phyloP scores from a whole-genome alignment of 2,888 invertebrate species.

The Dicyrtoma fusca region DNA sequence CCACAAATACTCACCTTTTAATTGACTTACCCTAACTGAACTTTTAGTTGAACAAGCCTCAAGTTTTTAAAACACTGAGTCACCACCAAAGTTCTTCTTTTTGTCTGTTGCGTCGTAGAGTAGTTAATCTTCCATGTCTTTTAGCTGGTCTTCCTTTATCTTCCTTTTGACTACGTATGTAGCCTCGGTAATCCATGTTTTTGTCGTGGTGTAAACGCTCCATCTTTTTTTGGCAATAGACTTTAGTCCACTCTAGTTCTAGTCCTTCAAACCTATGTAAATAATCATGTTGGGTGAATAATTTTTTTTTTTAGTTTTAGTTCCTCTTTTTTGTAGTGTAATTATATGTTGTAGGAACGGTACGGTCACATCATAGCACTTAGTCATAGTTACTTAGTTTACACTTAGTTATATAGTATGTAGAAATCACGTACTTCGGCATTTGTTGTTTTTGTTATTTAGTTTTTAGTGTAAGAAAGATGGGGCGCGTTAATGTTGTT shows the following conservation, averaged over 20 bases:
- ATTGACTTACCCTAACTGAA: neutral
- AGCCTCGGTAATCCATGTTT: neutral
- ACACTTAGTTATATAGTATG: too few species aligned
- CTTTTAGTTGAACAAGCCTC: neutral
- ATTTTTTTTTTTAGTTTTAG: too few species aligned
- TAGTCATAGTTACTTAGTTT: too few species aligned
- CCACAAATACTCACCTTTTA: neutral
- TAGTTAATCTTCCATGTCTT: neutral
- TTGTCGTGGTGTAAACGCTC: neutral
- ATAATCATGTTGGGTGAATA: too few species aligned
- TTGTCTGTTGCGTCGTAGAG: constrained; percentile 7
- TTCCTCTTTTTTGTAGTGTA: too few species aligned
- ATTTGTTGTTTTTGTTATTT: too few species aligned
- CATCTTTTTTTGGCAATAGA: neutral
- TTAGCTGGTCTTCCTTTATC: neutral
- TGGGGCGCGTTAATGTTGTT: too few species aligned
- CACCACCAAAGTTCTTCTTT: constrained; percentile 11
- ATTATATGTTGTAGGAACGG: too few species aligned
- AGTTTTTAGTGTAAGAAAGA: too few species aligned
- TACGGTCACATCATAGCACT: too few species aligned
- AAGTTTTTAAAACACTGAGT: neutral
- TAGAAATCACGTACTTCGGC: too few species aligned
- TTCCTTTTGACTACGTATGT: constrained; percentile 2
- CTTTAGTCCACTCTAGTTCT: neutral
- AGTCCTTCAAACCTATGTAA: neutral